These are phyloP conservation scores for Holothuria glaberrima DNA, from an alignment of 35 echinoderm and acorn worm genomes.

Conservation along the genomic window DNA sequence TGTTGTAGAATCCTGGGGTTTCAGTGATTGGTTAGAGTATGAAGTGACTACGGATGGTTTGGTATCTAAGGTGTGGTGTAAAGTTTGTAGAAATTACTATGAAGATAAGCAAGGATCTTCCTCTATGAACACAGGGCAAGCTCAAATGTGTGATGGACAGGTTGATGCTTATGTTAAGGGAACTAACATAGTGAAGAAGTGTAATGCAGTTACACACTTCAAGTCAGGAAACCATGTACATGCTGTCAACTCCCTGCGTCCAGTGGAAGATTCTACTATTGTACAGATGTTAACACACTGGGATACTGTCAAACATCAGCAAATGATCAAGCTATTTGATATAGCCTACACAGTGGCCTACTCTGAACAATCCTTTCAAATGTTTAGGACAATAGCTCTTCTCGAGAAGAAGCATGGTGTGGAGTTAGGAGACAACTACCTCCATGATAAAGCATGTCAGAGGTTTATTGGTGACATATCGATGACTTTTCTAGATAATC, in stretches of 20 bases:
- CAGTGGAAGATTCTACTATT: background rate
- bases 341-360: slow-evolving; percentile 65
- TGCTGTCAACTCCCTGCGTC: background rate
- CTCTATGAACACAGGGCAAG: background rate
- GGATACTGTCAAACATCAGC: slow-evolving; percentile 13
- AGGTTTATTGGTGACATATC: slow-evolving; percentile 57
- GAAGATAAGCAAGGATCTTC: background rate
- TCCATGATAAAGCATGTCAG: slow-evolving; percentile 53
- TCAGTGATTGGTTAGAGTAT: slow-evolving; percentile 53
- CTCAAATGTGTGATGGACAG: slow-evolving; percentile 6
- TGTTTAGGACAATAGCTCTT: slow-evolving; percentile 19
- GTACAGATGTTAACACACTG: background rate
- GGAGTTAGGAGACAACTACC: slow-evolving; percentile 59
- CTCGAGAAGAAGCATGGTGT: slow-evolving; percentile 57
- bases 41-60: slow-evolving; percentile 4
- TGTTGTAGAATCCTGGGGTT: slow-evolving; percentile 51
- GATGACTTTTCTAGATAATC: slow-evolving; percentile 43
- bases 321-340: slow-evolving; percentile 81
- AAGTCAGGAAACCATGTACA: slow-evolving; percentile 12
- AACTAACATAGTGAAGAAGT: slow-evolving; percentile 57
- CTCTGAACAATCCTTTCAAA: slow-evolving; percentile 58
- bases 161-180: slow-evolving; percentile 53
- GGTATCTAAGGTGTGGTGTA: slow-evolving; percentile 57
- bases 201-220: slow-evolving; percentile 35
- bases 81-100: slow-evolving; percentile 34